Conservation (phyloP, 2,888 invertebrate genomes). For the Gisinianus flammeolus region DNA sequence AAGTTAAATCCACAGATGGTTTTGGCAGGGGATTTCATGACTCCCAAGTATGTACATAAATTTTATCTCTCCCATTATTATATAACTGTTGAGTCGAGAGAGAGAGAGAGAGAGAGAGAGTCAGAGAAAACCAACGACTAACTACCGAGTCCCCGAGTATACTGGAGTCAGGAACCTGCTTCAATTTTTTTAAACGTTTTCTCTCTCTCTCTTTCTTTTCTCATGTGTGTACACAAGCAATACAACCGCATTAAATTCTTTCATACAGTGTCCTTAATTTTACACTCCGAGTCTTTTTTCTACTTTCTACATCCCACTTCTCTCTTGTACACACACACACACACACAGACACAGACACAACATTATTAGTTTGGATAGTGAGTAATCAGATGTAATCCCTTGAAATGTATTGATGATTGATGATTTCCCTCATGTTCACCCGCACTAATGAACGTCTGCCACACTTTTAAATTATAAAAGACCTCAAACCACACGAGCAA, state of each 20-base stretch:
- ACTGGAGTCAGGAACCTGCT: too few relatives aligned
- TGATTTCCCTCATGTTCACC: background rate
- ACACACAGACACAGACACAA: too few relatives aligned
- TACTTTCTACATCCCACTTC: too few relatives aligned
- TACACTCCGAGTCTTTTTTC: too few relatives aligned
- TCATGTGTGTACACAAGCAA: too few relatives aligned
- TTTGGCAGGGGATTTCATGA: constrained; percentile 38
- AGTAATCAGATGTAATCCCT: too few relatives aligned
- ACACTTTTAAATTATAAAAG: background rate
- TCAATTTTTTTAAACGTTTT: too few relatives aligned
- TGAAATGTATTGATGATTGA: background rate
- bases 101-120: background rate
- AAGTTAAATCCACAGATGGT: constrained; percentile 36
- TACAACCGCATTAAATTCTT: too few relatives aligned
- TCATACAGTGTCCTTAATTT: too few relatives aligned
- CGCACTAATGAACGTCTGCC: background rate
- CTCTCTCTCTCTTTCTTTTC: too few relatives aligned
- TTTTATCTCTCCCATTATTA: constrained; percentile 22
- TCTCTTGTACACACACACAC: too few relatives aligned
- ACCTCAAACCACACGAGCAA: background rate
- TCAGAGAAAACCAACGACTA: background rate
- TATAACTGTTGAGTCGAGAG: background rate
- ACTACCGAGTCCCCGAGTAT: background rate
- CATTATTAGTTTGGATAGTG: too few relatives aligned
- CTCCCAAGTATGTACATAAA: constrained; percentile 9